These are phyloP conservation scores for Agrotis ipsilon DNA, from an alignment of 2,888 invertebrate genomes.

Conservation along the genomic window DNA sequence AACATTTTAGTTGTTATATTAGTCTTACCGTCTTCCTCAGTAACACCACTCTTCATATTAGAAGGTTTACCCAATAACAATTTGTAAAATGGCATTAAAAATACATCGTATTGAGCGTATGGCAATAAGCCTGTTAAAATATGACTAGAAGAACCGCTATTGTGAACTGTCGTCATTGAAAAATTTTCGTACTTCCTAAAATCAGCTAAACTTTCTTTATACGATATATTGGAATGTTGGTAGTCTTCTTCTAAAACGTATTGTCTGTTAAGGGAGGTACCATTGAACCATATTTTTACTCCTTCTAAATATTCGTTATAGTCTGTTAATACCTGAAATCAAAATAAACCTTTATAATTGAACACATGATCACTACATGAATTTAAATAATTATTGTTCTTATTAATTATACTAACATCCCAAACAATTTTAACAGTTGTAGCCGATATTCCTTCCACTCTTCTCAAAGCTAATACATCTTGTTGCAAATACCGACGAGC, in stretches of 20 bases:
- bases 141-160: conserved; percentile 94
- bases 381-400: neutral
- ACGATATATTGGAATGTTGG: conserved; percentile 78
- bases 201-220: conserved; percentile 78
- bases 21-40: conserved; percentile 95
- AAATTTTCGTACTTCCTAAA: conserved; percentile 90
- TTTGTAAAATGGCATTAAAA: conserved; percentile 97
- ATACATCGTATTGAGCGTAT: conserved; percentile 97
- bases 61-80: conserved; percentile 97
- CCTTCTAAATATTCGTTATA: conserved; percentile 92
- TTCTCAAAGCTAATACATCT: conserved; percentile 94
- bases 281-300: conserved; percentile 92
- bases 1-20: conserved; percentile 11
- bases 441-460: conserved; percentile 93
- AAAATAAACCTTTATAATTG: conserved; percentile 11
- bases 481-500: conserved; percentile 95
- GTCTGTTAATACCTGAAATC: conserved; percentile 86
- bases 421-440: conserved; percentile 95
- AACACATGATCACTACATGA: rapidly evolving
- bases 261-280: conserved; percentile 83
- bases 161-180: conserved; percentile 93
- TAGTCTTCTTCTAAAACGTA: conserved; percentile 78
- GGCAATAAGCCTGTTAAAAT: conserved; percentile 95
- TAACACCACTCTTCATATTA: conserved; percentile 96
- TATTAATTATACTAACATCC: conserved; percentile 92